Conservation (phyloP, 1,140 invertebrate species). For the Drosophila bipectinata region DNA sequence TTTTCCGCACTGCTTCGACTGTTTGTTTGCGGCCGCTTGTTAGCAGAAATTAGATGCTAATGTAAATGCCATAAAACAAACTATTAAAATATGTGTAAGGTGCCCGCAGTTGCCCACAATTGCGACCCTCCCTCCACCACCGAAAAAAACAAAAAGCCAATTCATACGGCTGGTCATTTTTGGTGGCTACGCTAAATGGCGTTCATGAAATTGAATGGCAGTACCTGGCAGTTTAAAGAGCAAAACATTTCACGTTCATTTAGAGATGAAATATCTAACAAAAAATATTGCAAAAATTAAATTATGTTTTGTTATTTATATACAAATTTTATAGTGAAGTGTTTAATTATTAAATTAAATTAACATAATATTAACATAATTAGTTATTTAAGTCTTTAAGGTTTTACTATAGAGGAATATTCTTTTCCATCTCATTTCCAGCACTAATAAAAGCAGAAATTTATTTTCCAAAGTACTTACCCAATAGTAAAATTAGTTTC, state of each 20-base stretch:
- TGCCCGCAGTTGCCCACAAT: background rate
- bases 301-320: too few species aligned
- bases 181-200: slow-evolving; percentile 67
- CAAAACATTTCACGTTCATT: slow-evolving; percentile 61
- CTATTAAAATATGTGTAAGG: slow-evolving; percentile 72
- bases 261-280: background rate
- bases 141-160: slow-evolving; percentile 71
- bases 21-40: slow-evolving; percentile 56
- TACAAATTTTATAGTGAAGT: too few species aligned
- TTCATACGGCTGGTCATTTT: slow-evolving; percentile 58
- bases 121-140: background rate
- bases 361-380: background rate
- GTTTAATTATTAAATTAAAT: too few species aligned
- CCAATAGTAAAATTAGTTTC: background rate
- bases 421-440: too few species aligned
- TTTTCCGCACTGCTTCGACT: slow-evolving; percentile 20
- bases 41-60: slow-evolving; percentile 78
- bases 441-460: too few species aligned
- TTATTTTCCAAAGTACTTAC: too few species aligned
- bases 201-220: slow-evolving; percentile 76
- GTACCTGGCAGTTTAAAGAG: slow-evolving; percentile 62
- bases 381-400: background rate
- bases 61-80: slow-evolving; percentile 80
- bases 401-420: too few species aligned
- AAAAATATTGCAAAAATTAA: too few species aligned